Conservation (phyloP, 2,888 invertebrate species). For the Philaethria dido region DNA sequence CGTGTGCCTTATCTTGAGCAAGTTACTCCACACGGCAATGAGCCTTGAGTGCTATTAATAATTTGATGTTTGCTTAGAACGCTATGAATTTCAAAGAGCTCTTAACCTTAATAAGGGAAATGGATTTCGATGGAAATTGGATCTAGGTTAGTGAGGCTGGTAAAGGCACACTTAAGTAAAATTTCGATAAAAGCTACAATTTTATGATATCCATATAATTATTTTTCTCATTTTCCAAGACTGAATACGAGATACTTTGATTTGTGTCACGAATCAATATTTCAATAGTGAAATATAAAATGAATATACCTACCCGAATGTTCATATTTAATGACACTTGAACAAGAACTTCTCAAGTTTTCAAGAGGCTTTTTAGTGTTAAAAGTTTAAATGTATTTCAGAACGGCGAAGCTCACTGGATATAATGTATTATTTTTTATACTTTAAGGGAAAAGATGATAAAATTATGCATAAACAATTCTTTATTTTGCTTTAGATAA, state of each 20-base stretch:
- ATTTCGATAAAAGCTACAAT: slow-evolving; percentile 17
- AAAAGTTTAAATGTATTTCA: slow-evolving; percentile 25
- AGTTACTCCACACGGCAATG: slow-evolving; percentile 31
- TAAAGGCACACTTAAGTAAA: slow-evolving; percentile 26
- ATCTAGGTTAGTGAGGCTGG: slow-evolving; percentile 34
- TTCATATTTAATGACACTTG: slow-evolving; percentile 29
- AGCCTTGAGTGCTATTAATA: slow-evolving; percentile 41
- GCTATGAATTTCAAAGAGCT: slow-evolving; percentile 43
- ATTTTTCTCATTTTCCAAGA: neutral
- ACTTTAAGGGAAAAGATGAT: neutral
- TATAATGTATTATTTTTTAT: slow-evolving; percentile 14
- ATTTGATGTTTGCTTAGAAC: slow-evolving; percentile 44
- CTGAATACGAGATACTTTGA: neutral
- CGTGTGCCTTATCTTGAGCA: slow-evolving; percentile 62
- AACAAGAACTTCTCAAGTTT: slow-evolving; percentile 32
- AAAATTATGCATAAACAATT: neutral
- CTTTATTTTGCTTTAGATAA: too few relatives aligned
- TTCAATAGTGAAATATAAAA: slow-evolving; percentile 14
- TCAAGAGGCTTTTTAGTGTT: slow-evolving; percentile 32
- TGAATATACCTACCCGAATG: slow-evolving; percentile 26
- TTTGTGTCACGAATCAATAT: neutral
- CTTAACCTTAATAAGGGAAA: slow-evolving; percentile 42
- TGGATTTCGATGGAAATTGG: slow-evolving; percentile 39
- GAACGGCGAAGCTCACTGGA: neutral
- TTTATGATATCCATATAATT: slow-evolving; percentile 11